Conservation (phyloP, 2,888 invertebrate genomes). For the Heliconius ethilla region DNA sequence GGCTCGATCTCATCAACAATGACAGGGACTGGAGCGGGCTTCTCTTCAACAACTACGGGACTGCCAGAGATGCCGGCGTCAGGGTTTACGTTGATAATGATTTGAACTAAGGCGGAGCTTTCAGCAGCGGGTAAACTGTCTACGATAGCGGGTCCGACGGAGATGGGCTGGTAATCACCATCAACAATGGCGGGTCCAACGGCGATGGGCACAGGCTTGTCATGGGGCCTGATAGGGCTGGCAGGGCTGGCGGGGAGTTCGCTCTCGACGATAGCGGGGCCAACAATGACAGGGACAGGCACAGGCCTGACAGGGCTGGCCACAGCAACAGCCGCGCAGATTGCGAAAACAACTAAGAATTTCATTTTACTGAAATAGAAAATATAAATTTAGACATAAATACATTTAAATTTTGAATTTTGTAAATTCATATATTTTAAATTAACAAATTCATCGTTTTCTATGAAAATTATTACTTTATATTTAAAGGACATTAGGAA, state of each 20-base stretch:
- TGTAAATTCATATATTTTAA: too few species aligned
- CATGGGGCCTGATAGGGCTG: too few species aligned
- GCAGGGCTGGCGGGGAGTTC: too few species aligned
- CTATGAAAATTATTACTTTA: too few species aligned
- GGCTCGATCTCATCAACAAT: not conserved
- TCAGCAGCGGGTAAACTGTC: constrained; percentile 17
- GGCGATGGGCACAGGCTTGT: constrained; percentile 1
- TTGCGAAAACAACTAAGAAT: constrained; percentile 60
- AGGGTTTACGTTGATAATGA: constrained; percentile 43
- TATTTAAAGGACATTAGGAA: too few species aligned
- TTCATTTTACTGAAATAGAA: constrained; percentile 26
- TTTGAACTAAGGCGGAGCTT: constrained; percentile 45
- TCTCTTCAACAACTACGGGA: not conserved
- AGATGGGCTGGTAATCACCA: not conserved
- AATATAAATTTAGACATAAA: not conserved
- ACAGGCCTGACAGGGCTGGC: constrained; percentile 37
- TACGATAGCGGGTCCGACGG: not conserved
- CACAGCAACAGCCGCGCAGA: constrained; percentile 53
- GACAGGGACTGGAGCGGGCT: constrained; percentile 4
- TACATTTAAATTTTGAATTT: not conserved
- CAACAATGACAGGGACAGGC: too few species aligned
- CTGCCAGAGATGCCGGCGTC: constrained; percentile 4
- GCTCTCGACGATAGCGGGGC: too few species aligned
- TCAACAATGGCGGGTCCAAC: constrained; percentile 34
- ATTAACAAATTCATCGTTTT: too few species aligned